These are phyloP conservation scores for Camelus bactrianus DNA, from an alignment of 2,113 vertebrate genomes.

Conservation along the genomic window DNA sequence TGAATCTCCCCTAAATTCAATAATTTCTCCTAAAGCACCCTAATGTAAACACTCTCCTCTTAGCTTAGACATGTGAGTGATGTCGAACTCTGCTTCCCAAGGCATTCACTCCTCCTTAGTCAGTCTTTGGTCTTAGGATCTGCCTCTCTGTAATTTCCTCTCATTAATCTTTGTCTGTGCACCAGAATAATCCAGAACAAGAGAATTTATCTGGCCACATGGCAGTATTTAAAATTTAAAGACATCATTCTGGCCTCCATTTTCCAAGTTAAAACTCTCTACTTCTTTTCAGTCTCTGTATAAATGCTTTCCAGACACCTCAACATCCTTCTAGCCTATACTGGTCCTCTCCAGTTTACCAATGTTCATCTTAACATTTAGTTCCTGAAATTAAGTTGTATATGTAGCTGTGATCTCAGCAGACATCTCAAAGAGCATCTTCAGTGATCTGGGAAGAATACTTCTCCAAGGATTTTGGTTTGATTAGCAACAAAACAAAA, in stretches of 20 bases:
- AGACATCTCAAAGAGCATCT: background rate
- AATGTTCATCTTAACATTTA: background rate
- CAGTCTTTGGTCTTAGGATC: background rate
- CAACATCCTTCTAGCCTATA: background rate
- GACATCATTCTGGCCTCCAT: background rate
- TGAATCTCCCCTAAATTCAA: background rate
- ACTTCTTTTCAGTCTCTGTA: background rate
- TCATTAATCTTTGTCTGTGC: background rate
- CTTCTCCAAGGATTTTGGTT: background rate
- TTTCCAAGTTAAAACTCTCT: background rate
- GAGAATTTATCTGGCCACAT: background rate
- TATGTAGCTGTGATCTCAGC: background rate
- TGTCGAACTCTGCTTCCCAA: background rate
- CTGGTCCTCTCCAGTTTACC: background rate
- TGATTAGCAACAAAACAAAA: background rate
- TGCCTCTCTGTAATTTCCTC: background rate
- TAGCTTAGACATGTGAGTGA: background rate
- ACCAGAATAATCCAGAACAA: background rate
- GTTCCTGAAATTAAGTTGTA: background rate
- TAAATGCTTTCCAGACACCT: background rate
- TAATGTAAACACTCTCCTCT: background rate
- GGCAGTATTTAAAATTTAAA: conserved; percentile 51
- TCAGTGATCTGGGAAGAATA: background rate
- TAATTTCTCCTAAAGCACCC: background rate
- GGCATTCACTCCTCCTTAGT: background rate